Evolutionary conservation across 1,140 invertebrate genomes (phyloP).

Genomic region (Medauroidea extradentata): DNA sequence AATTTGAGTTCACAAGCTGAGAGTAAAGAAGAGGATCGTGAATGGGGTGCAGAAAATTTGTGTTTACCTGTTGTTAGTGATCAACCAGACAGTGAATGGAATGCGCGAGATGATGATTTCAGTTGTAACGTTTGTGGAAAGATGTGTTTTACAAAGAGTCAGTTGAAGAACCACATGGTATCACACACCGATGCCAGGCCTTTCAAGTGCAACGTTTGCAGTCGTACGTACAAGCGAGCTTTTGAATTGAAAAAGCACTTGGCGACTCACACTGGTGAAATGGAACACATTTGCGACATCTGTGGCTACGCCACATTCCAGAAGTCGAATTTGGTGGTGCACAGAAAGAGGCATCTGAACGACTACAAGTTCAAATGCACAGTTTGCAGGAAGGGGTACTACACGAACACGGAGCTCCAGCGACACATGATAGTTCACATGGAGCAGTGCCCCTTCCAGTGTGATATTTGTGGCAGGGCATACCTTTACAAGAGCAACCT

Average conservation of each 20-base stretch:
- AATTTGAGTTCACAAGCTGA: too few species aligned
- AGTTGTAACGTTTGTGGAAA: too few species aligned
- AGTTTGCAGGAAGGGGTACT: conserved; percentile 57
- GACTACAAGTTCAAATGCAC: conserved; percentile 46
- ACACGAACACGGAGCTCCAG: conserved; percentile 44
- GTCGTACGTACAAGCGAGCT: conserved; percentile 44
- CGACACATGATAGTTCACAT: conserved; percentile 49
- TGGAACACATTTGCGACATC: conserved; percentile 37
- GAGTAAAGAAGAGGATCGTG: too few species aligned
- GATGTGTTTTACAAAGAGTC: too few species aligned
- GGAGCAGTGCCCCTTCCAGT: conserved; percentile 55
- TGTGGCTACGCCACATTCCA: conserved; percentile 5
- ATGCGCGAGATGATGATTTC: too few species aligned
- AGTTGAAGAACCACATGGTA: too few species aligned
- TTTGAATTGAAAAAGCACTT: conserved; percentile 43
- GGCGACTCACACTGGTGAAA: conserved; percentile 37
- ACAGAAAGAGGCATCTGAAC: conserved; percentile 6
- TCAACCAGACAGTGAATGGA: too few species aligned
- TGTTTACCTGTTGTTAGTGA: too few species aligned
- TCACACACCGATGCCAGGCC: too few species aligned
- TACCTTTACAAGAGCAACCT: conserved; percentile 60
- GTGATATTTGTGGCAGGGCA: conserved; percentile 48
- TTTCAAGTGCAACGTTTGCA: conserved; percentile 42
- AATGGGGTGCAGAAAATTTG: too few species aligned
- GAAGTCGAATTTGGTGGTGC: conserved; percentile 2